phyloP scores from a whole-genome alignment of 2,888 invertebrate species.

The Hydropsyche betteni region DNA sequence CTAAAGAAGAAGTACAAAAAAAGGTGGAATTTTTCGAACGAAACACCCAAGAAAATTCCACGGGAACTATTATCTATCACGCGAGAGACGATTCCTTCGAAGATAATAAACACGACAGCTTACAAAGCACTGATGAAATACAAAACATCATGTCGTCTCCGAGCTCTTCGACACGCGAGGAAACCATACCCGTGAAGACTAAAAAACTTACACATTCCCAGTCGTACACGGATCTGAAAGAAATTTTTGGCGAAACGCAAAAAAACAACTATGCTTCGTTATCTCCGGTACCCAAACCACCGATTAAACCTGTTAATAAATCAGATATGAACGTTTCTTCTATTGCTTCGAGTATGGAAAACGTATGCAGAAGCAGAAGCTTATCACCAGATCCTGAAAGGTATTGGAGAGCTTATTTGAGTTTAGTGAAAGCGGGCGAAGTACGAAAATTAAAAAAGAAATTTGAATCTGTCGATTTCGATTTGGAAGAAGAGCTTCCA shows the following conservation, averaged over 20 bases:
- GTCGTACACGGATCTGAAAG: constrained; percentile 79
- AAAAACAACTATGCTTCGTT: constrained; percentile 68
- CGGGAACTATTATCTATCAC: constrained; percentile 62
- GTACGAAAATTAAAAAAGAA: constrained; percentile 80
- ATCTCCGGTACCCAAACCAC: constrained; percentile 55
- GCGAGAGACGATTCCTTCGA: constrained; percentile 63
- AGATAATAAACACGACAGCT: constrained; percentile 58
- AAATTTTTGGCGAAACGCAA: constrained; percentile 81
- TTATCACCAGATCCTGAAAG: constrained; percentile 78
- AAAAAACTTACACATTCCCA: constrained; percentile 67
- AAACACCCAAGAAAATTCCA: constrained; percentile 66
- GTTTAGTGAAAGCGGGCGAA: constrained; percentile 78
- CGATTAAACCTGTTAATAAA: constrained; percentile 29
- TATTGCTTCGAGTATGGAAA: constrained; percentile 70
- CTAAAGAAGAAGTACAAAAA: constrained; percentile 72
- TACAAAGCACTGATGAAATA: constrained; percentile 61
- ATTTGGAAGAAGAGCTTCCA: constrained; percentile 56
- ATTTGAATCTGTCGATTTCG: constrained; percentile 74
- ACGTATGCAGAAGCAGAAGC: constrained; percentile 75
- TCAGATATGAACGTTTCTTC: constrained; percentile 53
- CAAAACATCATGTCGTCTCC: constrained; percentile 52
- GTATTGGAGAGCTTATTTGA: constrained; percentile 74
- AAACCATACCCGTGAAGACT: constrained; percentile 52
- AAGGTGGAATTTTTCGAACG: constrained; percentile 86
- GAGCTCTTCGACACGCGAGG: constrained; percentile 53